Conservation (phyloP, 2,888 invertebrate species). For the Anodontia alba region DNA sequence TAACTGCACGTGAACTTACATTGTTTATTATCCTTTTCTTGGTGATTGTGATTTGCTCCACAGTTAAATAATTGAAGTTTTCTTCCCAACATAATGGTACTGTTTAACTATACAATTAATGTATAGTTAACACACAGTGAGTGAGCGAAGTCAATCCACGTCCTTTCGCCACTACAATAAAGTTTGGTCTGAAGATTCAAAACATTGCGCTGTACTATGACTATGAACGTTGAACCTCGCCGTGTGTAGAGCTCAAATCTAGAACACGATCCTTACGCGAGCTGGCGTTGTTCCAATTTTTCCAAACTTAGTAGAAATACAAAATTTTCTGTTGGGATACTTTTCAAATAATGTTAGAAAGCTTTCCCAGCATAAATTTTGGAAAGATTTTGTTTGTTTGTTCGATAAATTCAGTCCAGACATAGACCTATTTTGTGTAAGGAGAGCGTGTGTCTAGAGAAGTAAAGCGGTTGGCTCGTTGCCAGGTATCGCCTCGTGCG, state of each 20-base stretch:
- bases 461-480: constrained; percentile 43
- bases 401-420: constrained; percentile 36
- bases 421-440: constrained; percentile 59
- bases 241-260: constrained; percentile 58
- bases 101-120: constrained; percentile 24
- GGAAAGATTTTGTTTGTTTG: neutral
- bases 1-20: constrained; percentile 49
- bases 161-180: constrained; percentile 47
- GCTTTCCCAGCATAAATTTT: neutral
- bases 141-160: constrained; percentile 36
- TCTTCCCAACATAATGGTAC: constrained; percentile 68
- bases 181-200: constrained; percentile 61
- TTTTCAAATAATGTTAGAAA: neutral
- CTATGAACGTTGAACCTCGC: constrained; percentile 73
- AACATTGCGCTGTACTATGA: constrained; percentile 74
- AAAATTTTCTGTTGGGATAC: neutral
- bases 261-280: constrained; percentile 65
- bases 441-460: constrained; percentile 39
- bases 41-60: constrained; percentile 46
- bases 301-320: neutral
- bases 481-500: constrained; percentile 62
- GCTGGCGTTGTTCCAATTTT: constrained; percentile 66
- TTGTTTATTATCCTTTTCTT: constrained; percentile 62
- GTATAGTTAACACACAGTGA: constrained; percentile 19
- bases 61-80: constrained; percentile 68